Base-by-base conservation (phyloP, 1,140 invertebrate genomes). In the Lepidurus apus region DNA sequence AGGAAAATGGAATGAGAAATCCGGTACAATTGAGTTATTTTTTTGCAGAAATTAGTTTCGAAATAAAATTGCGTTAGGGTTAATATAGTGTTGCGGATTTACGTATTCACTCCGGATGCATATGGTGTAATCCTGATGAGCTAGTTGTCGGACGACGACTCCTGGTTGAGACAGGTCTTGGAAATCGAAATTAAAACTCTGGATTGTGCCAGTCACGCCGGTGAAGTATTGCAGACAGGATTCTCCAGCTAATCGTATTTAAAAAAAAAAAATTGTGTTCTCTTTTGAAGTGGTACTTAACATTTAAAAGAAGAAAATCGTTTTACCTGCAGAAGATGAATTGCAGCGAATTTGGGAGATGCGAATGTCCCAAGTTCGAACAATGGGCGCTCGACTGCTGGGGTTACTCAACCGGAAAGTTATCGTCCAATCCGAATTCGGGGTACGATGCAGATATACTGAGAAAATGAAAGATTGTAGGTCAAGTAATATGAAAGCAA, bases 161-260 rank as follows among this genome's bases (percentile, higher is more conserved):
- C 42, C 44, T 26, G 65, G 21, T 47, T 87, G 87, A 17, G 74
- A 75, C n/a, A 75, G 26, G 13, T 43, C 47, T 42, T 42, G 26
- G 10, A 47, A 77, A 7, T 88, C 90, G 82, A 91, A 93, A 83
- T 93, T 94, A 80, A 95, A 95, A 83, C 92, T 93, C 44, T 85
- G 88, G n/a, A 94, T 89, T 0, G 87, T 90, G 13, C 90, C 92
- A 8, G 87, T 86, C 4, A 85, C 80, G 3, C 85, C 87, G 42
- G 88, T 90, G 82, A 91, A 91, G 84, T 94, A 94, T 86, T 93
- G 92, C 5, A 94, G 86, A 84, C 93, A 95, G 24, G 78, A 42
- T 13, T 73, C 73, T 42, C 73, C 73, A 26, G 78, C 78, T 79
- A n/a, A 45, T 65, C 8, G 21, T 65, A 4, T 65, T 9, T 9